Conservation (phyloP, 1,140 invertebrate species). For the Latrodectus geometricus region DNA sequence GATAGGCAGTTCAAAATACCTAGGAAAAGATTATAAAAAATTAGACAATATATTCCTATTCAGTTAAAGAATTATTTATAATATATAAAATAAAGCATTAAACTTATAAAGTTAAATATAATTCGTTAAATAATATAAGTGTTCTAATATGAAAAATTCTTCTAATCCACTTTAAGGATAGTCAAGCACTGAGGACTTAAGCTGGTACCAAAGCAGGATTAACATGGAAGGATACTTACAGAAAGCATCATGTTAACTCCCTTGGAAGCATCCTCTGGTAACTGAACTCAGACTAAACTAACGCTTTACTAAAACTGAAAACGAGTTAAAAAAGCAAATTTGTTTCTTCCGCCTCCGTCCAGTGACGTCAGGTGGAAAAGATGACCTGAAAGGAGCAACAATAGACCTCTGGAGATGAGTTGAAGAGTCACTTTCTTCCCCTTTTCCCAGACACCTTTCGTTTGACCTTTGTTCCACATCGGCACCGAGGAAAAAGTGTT, state of each 20-base stretch:
- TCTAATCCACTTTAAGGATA: no score
- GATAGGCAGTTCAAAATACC: no score
- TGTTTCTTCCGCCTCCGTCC: conserved; percentile 42
- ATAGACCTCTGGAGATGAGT: conserved; percentile 26
- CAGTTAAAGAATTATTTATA: no score
- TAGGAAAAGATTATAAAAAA: no score
- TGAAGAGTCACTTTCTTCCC: conserved; percentile 6
- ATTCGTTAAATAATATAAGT: no score
- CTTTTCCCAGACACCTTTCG: conserved; percentile 57
- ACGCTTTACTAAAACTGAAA: conserved; percentile 45
- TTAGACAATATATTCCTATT: no score
- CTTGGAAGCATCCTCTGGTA: conserved; percentile 44
- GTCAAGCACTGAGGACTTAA: not conserved
- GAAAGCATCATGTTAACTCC: conserved; percentile 55
- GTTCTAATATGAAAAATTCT: no score
- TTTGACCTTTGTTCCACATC: conserved; percentile 58
- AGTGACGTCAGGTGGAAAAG: conserved; percentile 52
- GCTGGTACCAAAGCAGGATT: not conserved
- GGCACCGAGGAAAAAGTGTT: conserved; percentile 3
- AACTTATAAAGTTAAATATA: no score
- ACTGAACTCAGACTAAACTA: conserved; percentile 29
- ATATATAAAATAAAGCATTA: no score
- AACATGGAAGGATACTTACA: conserved; percentile 9
- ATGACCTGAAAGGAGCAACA: conserved; percentile 56
- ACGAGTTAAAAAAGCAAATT: conserved; percentile 51